A percentile compares a stretch with the other conserved stretches of the same genome.
These are phyloP conservation scores for Papilio gigon DNA, from an alignment of 2,888 invertebrate genomes.

Conservation along the genomic window DNA sequence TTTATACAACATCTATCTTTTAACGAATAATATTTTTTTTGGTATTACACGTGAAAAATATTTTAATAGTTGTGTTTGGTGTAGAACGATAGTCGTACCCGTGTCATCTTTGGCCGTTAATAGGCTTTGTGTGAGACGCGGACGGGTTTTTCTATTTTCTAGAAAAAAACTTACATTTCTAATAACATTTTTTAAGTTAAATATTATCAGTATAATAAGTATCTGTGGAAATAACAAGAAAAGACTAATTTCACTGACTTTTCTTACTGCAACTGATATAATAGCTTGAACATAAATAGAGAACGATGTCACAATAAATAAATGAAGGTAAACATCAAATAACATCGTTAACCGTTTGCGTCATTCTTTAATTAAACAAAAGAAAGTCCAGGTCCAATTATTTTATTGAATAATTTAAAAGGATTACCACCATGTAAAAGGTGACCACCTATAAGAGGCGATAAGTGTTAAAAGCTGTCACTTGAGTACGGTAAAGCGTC, in stretches of 20 bases:
- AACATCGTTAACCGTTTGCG: too few relatives aligned
- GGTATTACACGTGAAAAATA: not conserved
- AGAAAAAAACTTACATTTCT: not conserved
- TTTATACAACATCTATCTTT: too few relatives aligned
- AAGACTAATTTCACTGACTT: too few relatives aligned
- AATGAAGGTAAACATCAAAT: too few relatives aligned
- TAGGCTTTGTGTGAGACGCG: conserved; percentile 10
- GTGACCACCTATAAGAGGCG: conserved; percentile 12
- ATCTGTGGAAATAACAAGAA: too few relatives aligned
- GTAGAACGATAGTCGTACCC: conserved; percentile 16
- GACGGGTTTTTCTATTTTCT: conserved; percentile 1
- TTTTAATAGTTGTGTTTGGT: conserved; percentile 5
- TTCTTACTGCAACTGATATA: too few relatives aligned
- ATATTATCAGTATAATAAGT: too few relatives aligned
- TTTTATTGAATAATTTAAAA: not conserved
- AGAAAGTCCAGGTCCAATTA: too few relatives aligned
- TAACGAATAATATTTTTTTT: not conserved
- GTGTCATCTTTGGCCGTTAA: conserved; percentile 18
- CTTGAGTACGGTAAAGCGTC: conserved; percentile 19
- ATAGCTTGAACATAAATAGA: too few relatives aligned
- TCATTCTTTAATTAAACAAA: too few relatives aligned
- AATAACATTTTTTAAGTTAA: conserved; percentile 1
- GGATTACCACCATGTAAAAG: not conserved
- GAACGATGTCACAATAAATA: too few relatives aligned
- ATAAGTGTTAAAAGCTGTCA: conserved; percentile 18